These are phyloP conservation scores for Atta colombica DNA, from an alignment of 1,140 invertebrate species.

Conservation along the genomic window DNA sequence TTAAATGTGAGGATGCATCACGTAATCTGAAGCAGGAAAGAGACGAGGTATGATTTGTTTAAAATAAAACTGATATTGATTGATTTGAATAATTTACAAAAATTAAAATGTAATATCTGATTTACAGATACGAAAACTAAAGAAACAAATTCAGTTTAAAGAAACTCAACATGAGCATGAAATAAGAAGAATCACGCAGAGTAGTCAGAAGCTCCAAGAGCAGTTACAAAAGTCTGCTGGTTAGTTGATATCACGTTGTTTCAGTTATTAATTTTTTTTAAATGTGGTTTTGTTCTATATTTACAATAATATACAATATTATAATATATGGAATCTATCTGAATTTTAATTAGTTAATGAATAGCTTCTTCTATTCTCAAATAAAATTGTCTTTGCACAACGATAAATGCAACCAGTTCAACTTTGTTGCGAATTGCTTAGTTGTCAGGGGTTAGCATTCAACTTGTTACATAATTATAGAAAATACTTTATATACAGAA, in stretches of 20 bases:
- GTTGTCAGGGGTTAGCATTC: neutral
- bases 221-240: constrained; percentile 75
- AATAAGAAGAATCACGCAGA: constrained; percentile 71
- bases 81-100: neutral
- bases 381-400: neutral
- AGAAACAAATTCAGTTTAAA: constrained; percentile 76
- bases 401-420: neutral
- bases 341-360: neutral
- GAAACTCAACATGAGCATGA: constrained; percentile 77
- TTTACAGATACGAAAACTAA: constrained; percentile 70
- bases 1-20: constrained; percentile 61
- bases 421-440: constrained; percentile 5
- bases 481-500: neutral
- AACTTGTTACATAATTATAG: too few species aligned
- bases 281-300: neutral
- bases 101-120: constrained; percentile 1
- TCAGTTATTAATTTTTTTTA: neutral
- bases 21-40: constrained; percentile 73
- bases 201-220: constrained; percentile 72
- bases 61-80: neutral
- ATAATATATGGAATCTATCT: neutral
- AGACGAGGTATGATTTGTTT: constrained; percentile 71
- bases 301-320: neutral
- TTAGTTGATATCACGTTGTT: constrained; percentile 38
- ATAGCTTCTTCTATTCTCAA: neutral